Evolutionary conservation across 2,888 invertebrate genomes (phyloP).

Genomic region (Calliopum simillimum): DNA sequence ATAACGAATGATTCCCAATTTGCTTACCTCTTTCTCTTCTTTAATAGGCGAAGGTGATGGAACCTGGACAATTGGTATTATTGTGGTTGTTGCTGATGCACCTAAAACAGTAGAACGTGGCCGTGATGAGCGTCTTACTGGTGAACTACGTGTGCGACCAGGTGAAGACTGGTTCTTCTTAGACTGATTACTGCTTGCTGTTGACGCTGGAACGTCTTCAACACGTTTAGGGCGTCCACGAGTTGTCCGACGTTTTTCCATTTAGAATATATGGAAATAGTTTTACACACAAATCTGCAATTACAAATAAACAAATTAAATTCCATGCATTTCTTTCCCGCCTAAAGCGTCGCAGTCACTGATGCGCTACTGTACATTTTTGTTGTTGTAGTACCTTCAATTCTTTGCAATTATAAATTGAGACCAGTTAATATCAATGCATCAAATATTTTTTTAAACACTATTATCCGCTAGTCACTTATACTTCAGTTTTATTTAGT

Average conservation of each 20-base stretch:
- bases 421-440: no score
- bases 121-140: constrained; percentile 70
- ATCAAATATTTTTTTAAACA: no score
- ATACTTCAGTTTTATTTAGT: no score
- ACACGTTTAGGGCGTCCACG: constrained; percentile 48
- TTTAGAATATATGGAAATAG: constrained; percentile 42
- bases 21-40: constrained; percentile 57
- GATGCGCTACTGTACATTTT: constrained; percentile 41
- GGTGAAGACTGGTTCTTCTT: constrained; percentile 43
- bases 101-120: constrained; percentile 66
- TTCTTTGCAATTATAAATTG: neutral
- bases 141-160: constrained; percentile 49
- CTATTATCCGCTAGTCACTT: no score
- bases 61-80: constrained; percentile 45
- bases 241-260: constrained; percentile 50
- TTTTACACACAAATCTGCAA: constrained; percentile 36
- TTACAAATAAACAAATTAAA: constrained; percentile 37
- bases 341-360: constrained; percentile 41
- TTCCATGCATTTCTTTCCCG: constrained; percentile 40
- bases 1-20: neutral
- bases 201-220: constrained; percentile 34
- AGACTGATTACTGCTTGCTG: constrained; percentile 30
- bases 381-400: neutral
- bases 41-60: constrained; percentile 53
- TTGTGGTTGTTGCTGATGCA: constrained; percentile 46